Base-by-base conservation (phyloP, 2,113 vertebrate species). In the Thalassoma bifasciatum region DNA sequence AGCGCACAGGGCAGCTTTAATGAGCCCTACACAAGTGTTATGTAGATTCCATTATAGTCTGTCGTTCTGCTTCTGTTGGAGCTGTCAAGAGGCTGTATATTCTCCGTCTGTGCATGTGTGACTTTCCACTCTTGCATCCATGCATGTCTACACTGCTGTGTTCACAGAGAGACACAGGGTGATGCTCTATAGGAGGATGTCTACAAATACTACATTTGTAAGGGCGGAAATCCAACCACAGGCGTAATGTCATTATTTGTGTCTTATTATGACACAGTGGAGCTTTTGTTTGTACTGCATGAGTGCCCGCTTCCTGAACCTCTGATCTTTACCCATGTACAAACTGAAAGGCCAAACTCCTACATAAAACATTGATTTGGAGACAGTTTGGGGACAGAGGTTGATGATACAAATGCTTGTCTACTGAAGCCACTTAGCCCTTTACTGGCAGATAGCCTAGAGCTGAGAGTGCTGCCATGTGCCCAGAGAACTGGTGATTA, bases 1-100 rank as follows among this genome's bases (percentile, higher is more conserved):
- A 51, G 54, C 52, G 38, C 62, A 68, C 46, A 42, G 71, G 80
- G 74, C 77, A 66, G 4, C 59, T 82, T 86, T 82, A 87, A 86
- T 72, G 84, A 87, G 84, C 50, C 67, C 67, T 51, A n/a, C 61
- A 58, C 72, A 76, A 83, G 75, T 53, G 65, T 79, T 86, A 59
- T 75, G 86, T 75, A 82, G 72, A 79, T 79, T 85, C 44, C 59
- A 83, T 66, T 69, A 81, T 54, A 40, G 68, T 38, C n/a, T 30
- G 56, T 67, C 70, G 51, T 73, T 52, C 46, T 40, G 26, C 53
- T 66, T 37, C 59, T 1, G 3, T 62, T 66, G 22, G 30, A 81
- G 64, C 73, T 82, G 64, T 79, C 71, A 67, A 54, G 58, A 79
- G 58, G 56, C 49, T 50, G 60, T 78, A 70, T 37, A 51, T 71